Percentiles rank a stretch among this genome's conserved stretches.
Conservation (phyloP, 2,888 invertebrate species). For the Neoaliturus tenellus region DNA sequence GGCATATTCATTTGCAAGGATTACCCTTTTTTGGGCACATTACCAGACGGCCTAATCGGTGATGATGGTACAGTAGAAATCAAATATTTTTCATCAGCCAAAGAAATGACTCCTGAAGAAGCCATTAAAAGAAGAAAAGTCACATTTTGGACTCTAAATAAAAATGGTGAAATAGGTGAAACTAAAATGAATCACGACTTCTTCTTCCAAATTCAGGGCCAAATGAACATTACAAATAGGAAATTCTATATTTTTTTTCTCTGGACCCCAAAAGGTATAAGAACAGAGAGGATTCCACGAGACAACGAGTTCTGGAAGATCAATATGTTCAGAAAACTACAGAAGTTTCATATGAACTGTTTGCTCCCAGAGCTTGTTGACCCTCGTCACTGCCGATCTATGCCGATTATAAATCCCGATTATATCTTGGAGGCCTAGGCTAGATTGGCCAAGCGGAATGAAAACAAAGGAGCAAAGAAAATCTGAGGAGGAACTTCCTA, state of each 20-base stretch:
- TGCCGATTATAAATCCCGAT: slow-evolving; percentile 46
- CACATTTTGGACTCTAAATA: slow-evolving; percentile 15
- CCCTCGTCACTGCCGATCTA: too few relatives aligned
- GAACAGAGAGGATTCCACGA: slow-evolving; percentile 1
- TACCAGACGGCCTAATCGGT: slow-evolving; percentile 28
- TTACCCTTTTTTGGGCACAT: neutral
- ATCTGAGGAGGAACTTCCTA: too few relatives aligned
- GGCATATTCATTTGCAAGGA: slow-evolving; percentile 29
- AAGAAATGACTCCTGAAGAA: slow-evolving; percentile 40
- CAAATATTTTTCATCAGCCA: slow-evolving; percentile 38
- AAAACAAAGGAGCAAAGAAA: too few relatives aligned
- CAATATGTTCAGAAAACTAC: slow-evolving; percentile 25
- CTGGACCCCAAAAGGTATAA: slow-evolving; percentile 44
- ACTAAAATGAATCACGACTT: slow-evolving; percentile 29
- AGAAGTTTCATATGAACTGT: slow-evolving; percentile 41
- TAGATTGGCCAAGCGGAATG: too few relatives aligned
- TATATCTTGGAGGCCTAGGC: too few relatives aligned
- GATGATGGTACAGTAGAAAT: slow-evolving; percentile 35
- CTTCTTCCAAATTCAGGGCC: slow-evolving; percentile 50
- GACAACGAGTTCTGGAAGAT: slow-evolving; percentile 30
- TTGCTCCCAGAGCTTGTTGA: slow-evolving; percentile 44
- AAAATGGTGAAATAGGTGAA: slow-evolving; percentile 9
- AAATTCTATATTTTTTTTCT: slow-evolving; percentile 35
- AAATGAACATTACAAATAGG: slow-evolving; percentile 41
- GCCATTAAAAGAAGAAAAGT: slow-evolving; percentile 7